Evolutionary conservation across 2,797 vertebrate genomes (phyloP).

Genomic region (Tangara arthus): DNA sequence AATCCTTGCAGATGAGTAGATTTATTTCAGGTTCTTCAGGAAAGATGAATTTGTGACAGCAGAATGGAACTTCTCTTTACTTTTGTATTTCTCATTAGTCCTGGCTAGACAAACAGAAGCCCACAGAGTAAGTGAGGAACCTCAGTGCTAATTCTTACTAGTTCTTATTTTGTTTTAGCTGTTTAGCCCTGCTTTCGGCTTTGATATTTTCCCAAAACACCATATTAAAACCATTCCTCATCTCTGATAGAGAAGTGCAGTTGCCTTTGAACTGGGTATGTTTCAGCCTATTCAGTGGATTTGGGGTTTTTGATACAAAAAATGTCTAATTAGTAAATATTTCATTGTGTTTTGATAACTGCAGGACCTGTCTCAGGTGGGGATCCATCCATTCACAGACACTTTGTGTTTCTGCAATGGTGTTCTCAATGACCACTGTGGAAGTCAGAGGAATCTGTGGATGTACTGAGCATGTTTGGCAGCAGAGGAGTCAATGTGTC

Average conservation of each 20-base stretch:
- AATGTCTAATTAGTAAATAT: neutral
- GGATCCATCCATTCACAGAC: neutral
- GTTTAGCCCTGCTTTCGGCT: neutral
- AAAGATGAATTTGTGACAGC: neutral
- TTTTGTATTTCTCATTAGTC: neutral
- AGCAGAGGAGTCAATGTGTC: slow-evolving; percentile 18
- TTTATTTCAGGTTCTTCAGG: neutral
- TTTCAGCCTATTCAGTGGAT: neutral
- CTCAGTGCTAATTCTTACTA: neutral
- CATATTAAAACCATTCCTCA: neutral
- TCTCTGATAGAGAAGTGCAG: neutral
- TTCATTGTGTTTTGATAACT: neutral
- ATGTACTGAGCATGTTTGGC: slow-evolving; percentile 1
- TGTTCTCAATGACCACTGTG: neutral
- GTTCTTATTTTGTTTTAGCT: neutral
- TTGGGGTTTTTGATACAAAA: neutral
- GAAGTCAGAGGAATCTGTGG: neutral
- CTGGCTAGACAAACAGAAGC: neutral
- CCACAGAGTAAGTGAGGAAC: neutral
- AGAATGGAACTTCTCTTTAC: neutral
- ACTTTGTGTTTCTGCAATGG: neutral
- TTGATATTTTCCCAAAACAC: neutral
- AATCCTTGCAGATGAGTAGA: neutral
- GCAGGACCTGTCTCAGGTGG: neutral
- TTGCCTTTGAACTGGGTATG: neutral